These are phyloP conservation scores for Natrix natrix DNA, from an alignment of 2,797 vertebrate species.

Conservation along the genomic window DNA sequence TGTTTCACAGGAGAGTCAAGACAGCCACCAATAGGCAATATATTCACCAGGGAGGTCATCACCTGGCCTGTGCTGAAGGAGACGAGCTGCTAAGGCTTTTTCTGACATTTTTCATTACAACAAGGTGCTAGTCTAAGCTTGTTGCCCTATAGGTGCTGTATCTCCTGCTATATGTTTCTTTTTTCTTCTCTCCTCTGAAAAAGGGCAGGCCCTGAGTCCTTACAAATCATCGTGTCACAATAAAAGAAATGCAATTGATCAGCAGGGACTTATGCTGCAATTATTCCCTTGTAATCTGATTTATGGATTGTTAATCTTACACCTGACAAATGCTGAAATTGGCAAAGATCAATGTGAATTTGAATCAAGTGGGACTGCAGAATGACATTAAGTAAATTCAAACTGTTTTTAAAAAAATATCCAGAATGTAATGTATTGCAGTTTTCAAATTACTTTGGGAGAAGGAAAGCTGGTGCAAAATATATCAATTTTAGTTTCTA, in stretches of 20 bases:
- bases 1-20: not conserved
- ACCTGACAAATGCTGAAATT: not conserved
- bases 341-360: not conserved
- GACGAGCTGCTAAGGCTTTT: not conserved
- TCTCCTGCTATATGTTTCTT: not conserved
- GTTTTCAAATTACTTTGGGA: not conserved
- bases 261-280: not conserved
- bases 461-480: not conserved
- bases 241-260: not conserved
- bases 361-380: not conserved
- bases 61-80: not conserved
- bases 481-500: not conserved
- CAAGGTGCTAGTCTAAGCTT: not conserved
- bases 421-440: not conserved
- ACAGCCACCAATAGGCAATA: not conserved
- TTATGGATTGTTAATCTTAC: not conserved
- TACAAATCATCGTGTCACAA: not conserved
- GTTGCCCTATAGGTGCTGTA: not conserved
- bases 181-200: not conserved
- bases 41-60: not conserved
- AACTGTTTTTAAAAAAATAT: not conserved
- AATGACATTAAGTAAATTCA: not conserved
- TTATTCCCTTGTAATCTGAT: not conserved
- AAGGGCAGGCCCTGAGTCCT: not conserved
- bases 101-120: not conserved